Base-by-base conservation (phyloP, 2,113 vertebrate species). In the Ptilorrhoa leucosticta region DNA sequence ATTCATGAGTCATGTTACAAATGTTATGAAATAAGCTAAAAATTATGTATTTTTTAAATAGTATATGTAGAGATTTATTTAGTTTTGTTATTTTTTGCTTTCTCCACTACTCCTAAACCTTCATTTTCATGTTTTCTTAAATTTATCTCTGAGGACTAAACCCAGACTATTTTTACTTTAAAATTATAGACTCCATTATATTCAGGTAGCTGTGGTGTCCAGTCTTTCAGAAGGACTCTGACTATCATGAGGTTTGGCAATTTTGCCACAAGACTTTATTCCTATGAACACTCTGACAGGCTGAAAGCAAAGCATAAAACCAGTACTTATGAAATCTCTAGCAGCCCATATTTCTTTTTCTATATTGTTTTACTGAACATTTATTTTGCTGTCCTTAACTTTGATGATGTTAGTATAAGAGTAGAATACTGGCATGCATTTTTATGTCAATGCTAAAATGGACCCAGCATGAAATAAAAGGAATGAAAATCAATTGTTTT, bases 101-200 rank as follows among this genome's bases (percentile, higher is more conserved):
- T 58, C 13, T 19, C 8, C 57, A 27, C 45, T 75, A 33, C 16
- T 75, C 27, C 18, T 79, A 91, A 87, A 63, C 33, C 27, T 63
- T 91, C 4, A 65, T 71, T 85, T 94, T 87, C 30, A 54, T 54
- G 15, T 30, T 50, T 87, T 78, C 70, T 87, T 71, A 92, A 84
- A 87, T 82, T 88, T 83, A 68, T 44, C 35, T 92, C 71, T 88
- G 33, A 85, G 15, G 33, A 65, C 39, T 73, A 81, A 78, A 83
- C 60, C 23, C 11, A 70, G 22, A 7, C 30, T 94, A 70, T 90
- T 95, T 93, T 93, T 90, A 70, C 70, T 92, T 72, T 88, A 17
- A 88, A 96, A 95, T 95, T 89, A 88, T 9, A 95, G 42, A 30
- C 60, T 93, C 17, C 31, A 2, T 77, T 95, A n/a, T 22, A 70